Conservation (phyloP, 2,888 invertebrate genomes). For the Aporophyla nigra region DNA sequence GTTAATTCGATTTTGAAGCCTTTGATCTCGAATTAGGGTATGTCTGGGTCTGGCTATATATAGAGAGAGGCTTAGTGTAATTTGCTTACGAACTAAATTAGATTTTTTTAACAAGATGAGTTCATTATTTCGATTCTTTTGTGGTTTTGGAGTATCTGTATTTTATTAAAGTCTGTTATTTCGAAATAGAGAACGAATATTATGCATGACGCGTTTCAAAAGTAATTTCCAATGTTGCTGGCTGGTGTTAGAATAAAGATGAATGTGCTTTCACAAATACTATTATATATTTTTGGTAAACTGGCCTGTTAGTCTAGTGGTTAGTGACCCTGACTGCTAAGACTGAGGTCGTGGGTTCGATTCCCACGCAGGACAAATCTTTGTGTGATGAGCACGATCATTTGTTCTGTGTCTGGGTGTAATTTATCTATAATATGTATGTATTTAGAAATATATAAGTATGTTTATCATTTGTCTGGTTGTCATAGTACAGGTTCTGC, state of each 20-base stretch:
- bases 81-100: slow-evolving; percentile 16
- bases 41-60: slow-evolving; percentile 1
- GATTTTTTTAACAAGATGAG: slow-evolving; percentile 8
- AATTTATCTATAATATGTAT: too few species aligned
- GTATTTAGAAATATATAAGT: too few species aligned
- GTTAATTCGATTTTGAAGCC: slow-evolving; percentile 38
- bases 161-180: neutral
- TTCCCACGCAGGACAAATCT: too few species aligned
- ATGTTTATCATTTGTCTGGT: too few species aligned
- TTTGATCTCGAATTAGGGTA: slow-evolving; percentile 22
- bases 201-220: neutral
- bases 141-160: neutral
- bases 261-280: neutral
- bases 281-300: too few species aligned
- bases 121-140: slow-evolving; percentile 15
- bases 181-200: neutral
- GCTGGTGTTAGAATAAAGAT: neutral
- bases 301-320: too few species aligned
- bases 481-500: too few species aligned
- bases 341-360: too few species aligned
- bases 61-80: slow-evolving; percentile 7
- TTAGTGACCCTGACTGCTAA: too few species aligned
- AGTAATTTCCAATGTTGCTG: too few species aligned
- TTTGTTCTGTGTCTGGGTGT: too few species aligned
- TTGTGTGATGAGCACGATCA: too few species aligned